Evolutionary conservation across 1,140 invertebrate genomes (phyloP).

Genomic region (Sarcophaga bullata): DNA sequence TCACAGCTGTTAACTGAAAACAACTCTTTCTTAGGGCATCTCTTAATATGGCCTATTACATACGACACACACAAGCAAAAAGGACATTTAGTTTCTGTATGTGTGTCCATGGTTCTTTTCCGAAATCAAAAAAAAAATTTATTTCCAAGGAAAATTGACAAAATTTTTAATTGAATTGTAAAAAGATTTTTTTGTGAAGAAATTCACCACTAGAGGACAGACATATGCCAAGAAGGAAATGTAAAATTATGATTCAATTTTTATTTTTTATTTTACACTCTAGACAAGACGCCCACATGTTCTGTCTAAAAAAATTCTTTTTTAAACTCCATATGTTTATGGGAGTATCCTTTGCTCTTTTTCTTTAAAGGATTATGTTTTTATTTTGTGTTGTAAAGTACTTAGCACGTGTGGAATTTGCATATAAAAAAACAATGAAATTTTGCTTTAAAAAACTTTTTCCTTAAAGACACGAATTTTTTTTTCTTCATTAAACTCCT

Average conservation of each 20-base stretch:
- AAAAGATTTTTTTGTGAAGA: neutral
- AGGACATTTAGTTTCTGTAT: slow-evolving; percentile 8
- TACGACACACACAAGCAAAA: too few species aligned
- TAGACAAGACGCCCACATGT: neutral
- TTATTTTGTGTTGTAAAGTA: too few species aligned
- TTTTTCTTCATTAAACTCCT: neutral
- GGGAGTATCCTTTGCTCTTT: neutral
- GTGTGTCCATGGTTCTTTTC: too few species aligned
- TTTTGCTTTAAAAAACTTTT: neutral
- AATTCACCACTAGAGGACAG: too few species aligned
- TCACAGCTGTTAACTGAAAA: neutral
- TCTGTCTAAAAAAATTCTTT: neutral
- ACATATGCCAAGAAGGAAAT: too few species aligned
- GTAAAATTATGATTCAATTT: too few species aligned
- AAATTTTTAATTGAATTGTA: neutral
- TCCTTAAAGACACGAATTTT: neutral
- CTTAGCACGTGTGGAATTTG: neutral
- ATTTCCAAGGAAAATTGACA: neutral
- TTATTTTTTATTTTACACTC: too few species aligned
- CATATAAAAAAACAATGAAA: neutral
- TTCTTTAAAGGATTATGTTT: neutral
- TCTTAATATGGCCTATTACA: too few species aligned
- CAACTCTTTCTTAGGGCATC: neutral
- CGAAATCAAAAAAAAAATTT: too few species aligned
- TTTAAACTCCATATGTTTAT: neutral